Base-by-base conservation (phyloP, 1,140 invertebrate species). In the Antheraea mylitta region DNA sequence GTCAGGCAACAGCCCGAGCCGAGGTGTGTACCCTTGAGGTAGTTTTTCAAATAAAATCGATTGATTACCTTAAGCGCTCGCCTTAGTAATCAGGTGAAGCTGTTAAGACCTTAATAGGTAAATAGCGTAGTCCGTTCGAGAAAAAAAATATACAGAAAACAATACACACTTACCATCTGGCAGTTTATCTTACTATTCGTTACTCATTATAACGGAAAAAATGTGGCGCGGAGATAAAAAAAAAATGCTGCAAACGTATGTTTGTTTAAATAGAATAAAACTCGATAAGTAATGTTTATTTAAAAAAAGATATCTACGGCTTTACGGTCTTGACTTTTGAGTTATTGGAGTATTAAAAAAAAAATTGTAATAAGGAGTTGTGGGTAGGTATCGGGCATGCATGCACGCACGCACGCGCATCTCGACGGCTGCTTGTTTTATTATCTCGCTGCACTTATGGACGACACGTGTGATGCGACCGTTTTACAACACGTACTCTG, bases 361-460 rank as follows among this genome's bases (percentile, higher is more conserved):
- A n/a, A 53, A 53, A 13, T 13, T 9, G 45, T 53, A 53, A 53
- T 53, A 53, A 53, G 45, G 45, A 53, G 13, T 42, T 10, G 11
- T 16, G 45, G 45, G 18, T 61, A 61, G 18, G 64, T 65, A 38
- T 22, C 38, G 42, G 16, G 19, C 45, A 38, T 16, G 9, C 38
- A 16, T 65, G 38, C 37, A 18, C 45, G 18, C 18, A 19, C 36
- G 58, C 58, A 59, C 13, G 36, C 36, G 58, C 58, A 67, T 7
- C 30, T 6, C 45, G 45, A 53, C 45, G 45, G 11, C 16, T 53
- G 11, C 13, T 13, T 59, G 38, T 67, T 67, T 73, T 73, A 75
- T 76, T 64, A 70, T 71, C 68, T 68, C 66, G 45, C 45, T 75
- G 78, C 78, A 80, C 78, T 78, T 78, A 72, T 81, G 79, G 72